Evolutionary conservation across 2,888 invertebrate genomes (phyloP).

Genomic region (Thyatira batis): DNA sequence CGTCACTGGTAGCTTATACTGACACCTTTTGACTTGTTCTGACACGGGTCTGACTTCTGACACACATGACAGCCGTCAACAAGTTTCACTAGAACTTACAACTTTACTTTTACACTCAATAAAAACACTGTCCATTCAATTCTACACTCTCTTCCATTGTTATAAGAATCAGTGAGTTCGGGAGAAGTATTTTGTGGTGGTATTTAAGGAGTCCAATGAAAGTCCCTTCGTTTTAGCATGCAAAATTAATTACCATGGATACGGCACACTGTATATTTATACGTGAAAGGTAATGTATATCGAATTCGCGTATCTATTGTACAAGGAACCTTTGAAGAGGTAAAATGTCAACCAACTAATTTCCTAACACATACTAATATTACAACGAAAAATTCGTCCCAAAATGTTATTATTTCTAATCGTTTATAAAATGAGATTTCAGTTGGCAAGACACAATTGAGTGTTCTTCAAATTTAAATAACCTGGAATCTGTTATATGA

Average conservation of each 20-base stretch:
- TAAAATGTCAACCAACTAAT: slow-evolving; percentile 21
- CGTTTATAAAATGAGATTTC: too few relatives aligned
- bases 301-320: not conserved
- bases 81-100: slow-evolving; percentile 26
- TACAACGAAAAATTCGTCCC: too few relatives aligned
- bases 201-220: slow-evolving; percentile 14
- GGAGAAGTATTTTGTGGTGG: not conserved
- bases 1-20: slow-evolving; percentile 18
- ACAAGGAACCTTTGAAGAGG: slow-evolving; percentile 1
- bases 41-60: slow-evolving; percentile 34
- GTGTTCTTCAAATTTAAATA: too few relatives aligned
- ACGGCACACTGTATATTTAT: slow-evolving; percentile 18
- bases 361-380: too few relatives aligned
- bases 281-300: slow-evolving; percentile 31
- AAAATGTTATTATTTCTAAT: too few relatives aligned
- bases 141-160: slow-evolving; percentile 15
- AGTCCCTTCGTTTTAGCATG: slow-evolving; percentile 27
- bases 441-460: too few relatives aligned
- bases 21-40: slow-evolving; percentile 34
- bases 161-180: slow-evolving; percentile 15
- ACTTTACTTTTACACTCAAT: slow-evolving; percentile 25
- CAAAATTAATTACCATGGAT: slow-evolving; percentile 34
- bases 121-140: slow-evolving; percentile 9
- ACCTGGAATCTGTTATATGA: too few relatives aligned
- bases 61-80: slow-evolving; percentile 37